phyloP scores from a whole-genome alignment of 2,888 invertebrate species.

The Drosophila bunnanda region DNA sequence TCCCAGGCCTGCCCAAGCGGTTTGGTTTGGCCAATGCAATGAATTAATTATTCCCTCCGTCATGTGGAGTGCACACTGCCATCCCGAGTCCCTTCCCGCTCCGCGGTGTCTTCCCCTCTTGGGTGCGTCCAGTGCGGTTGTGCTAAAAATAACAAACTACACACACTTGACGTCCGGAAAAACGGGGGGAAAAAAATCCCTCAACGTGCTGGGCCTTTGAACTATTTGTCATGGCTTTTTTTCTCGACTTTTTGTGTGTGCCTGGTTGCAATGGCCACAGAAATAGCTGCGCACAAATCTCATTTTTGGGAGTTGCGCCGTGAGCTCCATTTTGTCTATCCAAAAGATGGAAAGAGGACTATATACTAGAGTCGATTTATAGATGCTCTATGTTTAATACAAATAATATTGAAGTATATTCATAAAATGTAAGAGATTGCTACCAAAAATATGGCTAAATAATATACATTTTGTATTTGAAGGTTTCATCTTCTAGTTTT shows the following conservation, averaged over 20 bases:
- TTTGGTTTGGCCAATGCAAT: slow-evolving; percentile 65
- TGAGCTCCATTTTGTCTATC: slow-evolving; percentile 65
- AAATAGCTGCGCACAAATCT: slow-evolving; percentile 75
- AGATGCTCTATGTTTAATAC: slow-evolving; percentile 19
- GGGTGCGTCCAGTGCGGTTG: slow-evolving; percentile 40
- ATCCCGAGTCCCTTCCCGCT: neutral
- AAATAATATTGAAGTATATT: neutral
- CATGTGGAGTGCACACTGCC: slow-evolving; percentile 39
- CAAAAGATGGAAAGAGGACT: slow-evolving; percentile 5
- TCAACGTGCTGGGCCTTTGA: slow-evolving; percentile 65
- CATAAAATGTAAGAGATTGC: neutral
- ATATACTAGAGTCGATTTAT: neutral
- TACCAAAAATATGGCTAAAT: neutral
- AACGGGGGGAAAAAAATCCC: slow-evolving; percentile 47
- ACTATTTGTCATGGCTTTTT: slow-evolving; percentile 70
- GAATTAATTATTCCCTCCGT: slow-evolving; percentile 71
- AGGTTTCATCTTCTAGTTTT: too few species aligned
- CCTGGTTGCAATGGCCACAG: slow-evolving; percentile 66
- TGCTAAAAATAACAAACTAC: slow-evolving; percentile 52
- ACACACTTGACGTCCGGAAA: slow-evolving; percentile 55
- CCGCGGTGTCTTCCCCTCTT: slow-evolving; percentile 5
- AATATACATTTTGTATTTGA: neutral
- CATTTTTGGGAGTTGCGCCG: slow-evolving; percentile 70
- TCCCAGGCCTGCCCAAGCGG: slow-evolving; percentile 49
- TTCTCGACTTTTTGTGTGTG: slow-evolving; percentile 21